Evolutionary conservation across 2,888 invertebrate species (phyloP), one percentile per base, ranked within the genome.

Genomic region (Microctonus hyperodae): DNA sequence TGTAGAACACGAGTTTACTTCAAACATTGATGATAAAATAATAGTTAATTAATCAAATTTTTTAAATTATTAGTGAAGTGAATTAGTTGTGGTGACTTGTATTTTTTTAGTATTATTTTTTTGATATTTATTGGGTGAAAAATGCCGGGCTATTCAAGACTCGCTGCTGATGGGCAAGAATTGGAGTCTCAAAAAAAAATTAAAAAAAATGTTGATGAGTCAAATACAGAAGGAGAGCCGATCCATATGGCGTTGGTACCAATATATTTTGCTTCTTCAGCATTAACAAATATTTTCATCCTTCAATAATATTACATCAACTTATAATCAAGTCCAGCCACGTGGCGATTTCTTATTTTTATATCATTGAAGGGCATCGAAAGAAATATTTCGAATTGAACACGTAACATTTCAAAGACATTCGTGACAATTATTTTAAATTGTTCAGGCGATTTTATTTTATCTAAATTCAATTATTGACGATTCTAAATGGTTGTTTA

Each of bases 121-220:
- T 28, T 44, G 44, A 44, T 44, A 44, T 28, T 31, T 22, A 3
- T 3, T 5, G 3, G 28, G 7, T 5, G 28, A n/a, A 31, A n/a
- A 53, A 73, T 73, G 72, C 48, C 72, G 44, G 67, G 61, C 40
- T 73, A 73, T 44, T 51, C 65, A 53, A 69, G 64, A 40, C 66
- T 73, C 28, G 68, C 25, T 69, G 64, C 68, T 59, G 72, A 68
- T 16, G 66, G 53, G 57, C 67, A 64, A 50, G 64, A 69, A 60
- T 55, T 61, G 48, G 64, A 58, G 59, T 65, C 67, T 51, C n/a
- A n/a, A n/a, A 61, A 51, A 53, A 62, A 65, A 63, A 65, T 44
- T 20, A 22, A 50, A 50, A 67, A 68, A 56, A 67, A 68, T 40
- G 50, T 33, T 22, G 65, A 68, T 28, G 35, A 56, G 4, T 10